Evolutionary conservation across 2,888 invertebrate genomes (phyloP).

Genomic region (Xylocampa areola): DNA sequence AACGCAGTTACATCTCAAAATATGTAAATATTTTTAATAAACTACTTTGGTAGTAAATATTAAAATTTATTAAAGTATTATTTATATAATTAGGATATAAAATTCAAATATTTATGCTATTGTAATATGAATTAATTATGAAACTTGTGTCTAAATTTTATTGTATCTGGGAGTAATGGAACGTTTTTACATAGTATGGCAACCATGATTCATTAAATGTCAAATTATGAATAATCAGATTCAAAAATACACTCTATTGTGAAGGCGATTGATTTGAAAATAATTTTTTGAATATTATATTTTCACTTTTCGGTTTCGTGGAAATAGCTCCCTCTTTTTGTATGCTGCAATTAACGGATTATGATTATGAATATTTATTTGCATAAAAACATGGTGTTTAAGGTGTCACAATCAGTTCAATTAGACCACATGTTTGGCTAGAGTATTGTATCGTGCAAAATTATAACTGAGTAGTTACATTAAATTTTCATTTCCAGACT

Average conservation of each 20-base stretch:
- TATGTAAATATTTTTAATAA: not conserved
- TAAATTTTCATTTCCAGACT: too few species aligned
- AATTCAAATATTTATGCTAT: fast-evolving
- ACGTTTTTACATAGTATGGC: slow-evolving; percentile 60
- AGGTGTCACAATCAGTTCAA: too few species aligned
- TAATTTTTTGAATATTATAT: not conserved
- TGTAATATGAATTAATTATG: slow-evolving; percentile 4
- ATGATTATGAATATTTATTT: too few species aligned
- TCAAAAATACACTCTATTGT: slow-evolving; percentile 33
- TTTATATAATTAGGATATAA: not conserved
- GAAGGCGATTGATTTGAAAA: fast-evolving
- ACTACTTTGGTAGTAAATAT: not conserved
- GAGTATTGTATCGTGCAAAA: too few species aligned
- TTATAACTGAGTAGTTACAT: too few species aligned
- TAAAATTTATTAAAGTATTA: fast-evolving
- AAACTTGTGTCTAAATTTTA: slow-evolving; percentile 12
- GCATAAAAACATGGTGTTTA: too few species aligned
- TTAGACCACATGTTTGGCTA: too few species aligned
- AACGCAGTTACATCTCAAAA: slow-evolving; percentile 55
- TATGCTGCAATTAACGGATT: too few species aligned
- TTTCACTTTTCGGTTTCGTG: not conserved
- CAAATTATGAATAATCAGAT: slow-evolving; percentile 26
- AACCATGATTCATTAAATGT: slow-evolving; percentile 57
- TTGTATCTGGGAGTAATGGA: slow-evolving; percentile 36
- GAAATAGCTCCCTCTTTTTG: too few species aligned